phyloP scores from a whole-genome alignment of 2,797 vertebrate species.

The Antrozous pallidus region DNA sequence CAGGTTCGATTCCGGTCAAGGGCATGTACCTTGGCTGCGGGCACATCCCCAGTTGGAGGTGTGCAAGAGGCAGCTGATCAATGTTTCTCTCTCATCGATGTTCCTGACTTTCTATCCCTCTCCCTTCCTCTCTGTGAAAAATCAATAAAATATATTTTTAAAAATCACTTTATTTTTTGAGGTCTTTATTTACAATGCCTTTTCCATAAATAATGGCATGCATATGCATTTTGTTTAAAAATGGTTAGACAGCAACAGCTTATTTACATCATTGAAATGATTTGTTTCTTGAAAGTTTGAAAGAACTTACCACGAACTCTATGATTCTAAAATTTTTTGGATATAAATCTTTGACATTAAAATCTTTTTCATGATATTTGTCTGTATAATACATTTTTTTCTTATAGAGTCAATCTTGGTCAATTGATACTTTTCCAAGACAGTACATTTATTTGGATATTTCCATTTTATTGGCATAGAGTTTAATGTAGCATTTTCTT shows the following conservation, averaged over 20 bases:
- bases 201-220: not conserved
- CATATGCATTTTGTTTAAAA: not conserved
- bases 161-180: constrained; percentile 21
- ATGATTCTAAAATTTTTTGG: not conserved
- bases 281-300: not conserved
- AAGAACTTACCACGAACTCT: not conserved
- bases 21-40: too few species aligned
- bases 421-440: constrained; percentile 15
- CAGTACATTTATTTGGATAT: not conserved
- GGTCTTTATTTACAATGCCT: not conserved
- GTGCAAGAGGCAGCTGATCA: too few species aligned
- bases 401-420: not conserved
- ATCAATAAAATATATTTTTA: too few species aligned
- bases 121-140: too few species aligned
- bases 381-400: not conserved
- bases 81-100: too few species aligned
- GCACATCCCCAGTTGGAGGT: too few species aligned
- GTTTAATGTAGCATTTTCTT: not conserved
- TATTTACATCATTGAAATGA: not conserved
- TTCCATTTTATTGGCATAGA: not conserved
- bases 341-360: not conserved
- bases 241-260: not conserved
- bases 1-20: too few species aligned
- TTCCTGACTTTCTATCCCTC: too few species aligned
- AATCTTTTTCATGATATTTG: not conserved